Conservation (phyloP, 2,888 invertebrate species). For the Epirrhoe tristata region DNA sequence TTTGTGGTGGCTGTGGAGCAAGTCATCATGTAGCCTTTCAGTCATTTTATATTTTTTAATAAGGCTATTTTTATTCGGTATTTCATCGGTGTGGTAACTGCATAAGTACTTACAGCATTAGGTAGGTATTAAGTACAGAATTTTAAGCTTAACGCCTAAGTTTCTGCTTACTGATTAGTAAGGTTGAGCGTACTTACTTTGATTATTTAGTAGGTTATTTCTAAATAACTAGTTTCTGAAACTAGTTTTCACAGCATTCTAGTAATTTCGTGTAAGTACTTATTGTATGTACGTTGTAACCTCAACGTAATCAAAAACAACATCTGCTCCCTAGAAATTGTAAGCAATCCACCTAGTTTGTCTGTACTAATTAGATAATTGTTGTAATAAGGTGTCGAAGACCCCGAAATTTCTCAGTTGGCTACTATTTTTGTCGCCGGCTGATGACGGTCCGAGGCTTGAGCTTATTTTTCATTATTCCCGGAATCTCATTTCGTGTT, state of each 20-base stretch:
- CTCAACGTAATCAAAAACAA: slow-evolving; percentile 28
- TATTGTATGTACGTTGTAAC: background rate
- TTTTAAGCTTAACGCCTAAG: no score
- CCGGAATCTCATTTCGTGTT: slow-evolving; percentile 49
- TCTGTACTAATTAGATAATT: slow-evolving; percentile 44
- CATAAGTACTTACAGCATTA: no score
- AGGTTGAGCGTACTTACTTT: background rate
- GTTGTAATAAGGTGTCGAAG: slow-evolving; percentile 40
- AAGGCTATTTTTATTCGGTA: background rate
- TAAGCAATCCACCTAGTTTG: slow-evolving; percentile 42
- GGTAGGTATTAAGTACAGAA: no score
- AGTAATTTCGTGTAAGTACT: background rate
- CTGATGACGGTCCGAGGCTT: slow-evolving; percentile 40
- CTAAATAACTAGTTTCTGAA: background rate
- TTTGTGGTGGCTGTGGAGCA: slow-evolving; percentile 29
- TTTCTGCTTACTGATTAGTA: background rate
- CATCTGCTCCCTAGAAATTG: slow-evolving; percentile 34
- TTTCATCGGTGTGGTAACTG: no score
- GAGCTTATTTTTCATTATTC: slow-evolving; percentile 56
- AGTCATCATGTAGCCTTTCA: slow-evolving; percentile 22
- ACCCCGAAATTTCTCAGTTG: slow-evolving; percentile 43
- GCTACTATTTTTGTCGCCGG: slow-evolving; percentile 46
- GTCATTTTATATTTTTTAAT: slow-evolving; percentile 13
- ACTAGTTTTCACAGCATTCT: background rate
- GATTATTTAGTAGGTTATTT: background rate